Evolutionary conservation across 2,113 vertebrate genomes (phyloP).

Genomic region (Oreochromis aureus): DNA sequence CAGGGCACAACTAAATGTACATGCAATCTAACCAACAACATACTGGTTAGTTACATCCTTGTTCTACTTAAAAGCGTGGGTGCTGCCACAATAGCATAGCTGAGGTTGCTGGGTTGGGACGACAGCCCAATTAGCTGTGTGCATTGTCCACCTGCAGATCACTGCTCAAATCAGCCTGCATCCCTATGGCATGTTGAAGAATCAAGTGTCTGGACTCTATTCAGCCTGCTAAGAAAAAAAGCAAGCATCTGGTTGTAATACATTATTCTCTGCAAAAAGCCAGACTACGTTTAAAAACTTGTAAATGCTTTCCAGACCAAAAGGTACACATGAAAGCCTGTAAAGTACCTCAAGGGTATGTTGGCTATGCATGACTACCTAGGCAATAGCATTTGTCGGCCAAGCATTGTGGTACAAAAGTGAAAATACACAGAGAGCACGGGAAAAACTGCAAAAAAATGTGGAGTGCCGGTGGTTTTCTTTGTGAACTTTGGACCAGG

Average conservation of each 20-base stretch:
- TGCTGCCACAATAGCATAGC: background rate
- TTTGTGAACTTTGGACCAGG: conserved; percentile 47
- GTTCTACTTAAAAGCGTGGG: background rate
- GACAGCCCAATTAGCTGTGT: background rate
- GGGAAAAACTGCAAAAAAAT: conserved; percentile 31
- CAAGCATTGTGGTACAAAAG: background rate
- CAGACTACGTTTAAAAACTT: background rate
- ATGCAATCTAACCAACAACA: background rate
- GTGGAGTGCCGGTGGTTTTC: background rate
- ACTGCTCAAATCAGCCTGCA: background rate
- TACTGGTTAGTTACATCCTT: background rate
- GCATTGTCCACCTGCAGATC: conserved; percentile 2
- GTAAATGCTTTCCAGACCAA: conserved; percentile 44
- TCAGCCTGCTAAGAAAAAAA: background rate
- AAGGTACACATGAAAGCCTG: conserved; percentile 25
- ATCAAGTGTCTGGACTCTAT: conserved; percentile 49
- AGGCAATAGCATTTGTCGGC: background rate
- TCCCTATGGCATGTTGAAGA: background rate
- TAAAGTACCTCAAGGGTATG: background rate
- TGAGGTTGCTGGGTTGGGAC: background rate
- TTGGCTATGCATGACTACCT: conserved; percentile 22
- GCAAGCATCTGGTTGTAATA: conserved; percentile 54
- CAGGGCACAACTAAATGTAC: background rate
- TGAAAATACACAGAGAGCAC: conserved; percentile 15
- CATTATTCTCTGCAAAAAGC: conserved; percentile 23